Evolutionary conservation across 2,113 vertebrate genomes (phyloP).

Genomic region (Megaleporinus macrocephalus): DNA sequence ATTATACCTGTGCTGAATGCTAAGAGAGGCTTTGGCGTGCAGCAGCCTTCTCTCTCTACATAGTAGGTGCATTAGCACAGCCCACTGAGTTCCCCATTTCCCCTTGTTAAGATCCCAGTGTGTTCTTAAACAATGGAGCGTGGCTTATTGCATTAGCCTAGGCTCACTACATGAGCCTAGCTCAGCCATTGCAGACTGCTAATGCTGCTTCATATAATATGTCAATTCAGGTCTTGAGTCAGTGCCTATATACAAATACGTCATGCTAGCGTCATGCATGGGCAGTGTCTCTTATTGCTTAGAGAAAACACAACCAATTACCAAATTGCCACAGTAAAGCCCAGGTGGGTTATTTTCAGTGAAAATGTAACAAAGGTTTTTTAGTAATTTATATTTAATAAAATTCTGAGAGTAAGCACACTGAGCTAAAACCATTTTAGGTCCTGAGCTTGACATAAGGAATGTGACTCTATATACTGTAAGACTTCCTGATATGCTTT

Average conservation of each 20-base stretch:
- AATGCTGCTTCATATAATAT: constrained; percentile 31
- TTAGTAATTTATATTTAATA: not conserved
- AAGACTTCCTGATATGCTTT: too few species aligned
- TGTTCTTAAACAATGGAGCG: constrained; percentile 22
- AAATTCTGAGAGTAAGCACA: not conserved
- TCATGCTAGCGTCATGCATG: constrained; percentile 17
- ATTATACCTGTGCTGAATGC: constrained; percentile 13
- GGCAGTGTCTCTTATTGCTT: constrained; percentile 3
- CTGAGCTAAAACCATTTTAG: not conserved
- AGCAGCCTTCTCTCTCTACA: constrained; percentile 2
- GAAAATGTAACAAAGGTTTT: not conserved
- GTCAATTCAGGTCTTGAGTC: constrained; percentile 25
- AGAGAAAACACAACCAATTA: constrained; percentile 30
- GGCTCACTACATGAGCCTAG: not conserved
- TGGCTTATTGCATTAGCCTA: constrained; percentile 12
- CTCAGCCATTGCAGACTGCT: not conserved
- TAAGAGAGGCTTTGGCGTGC: not conserved
- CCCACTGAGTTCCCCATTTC: not conserved
- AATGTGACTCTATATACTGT: not conserved
- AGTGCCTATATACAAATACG: not conserved
- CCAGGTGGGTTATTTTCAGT: not conserved
- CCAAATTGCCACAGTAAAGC: not conserved
- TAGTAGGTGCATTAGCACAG: not conserved
- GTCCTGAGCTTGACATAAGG: not conserved
- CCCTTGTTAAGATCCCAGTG: constrained; percentile 8